phyloP scores from a whole-genome alignment of 2,888 invertebrate genomes.

The Auanema freiburgensis region DNA sequence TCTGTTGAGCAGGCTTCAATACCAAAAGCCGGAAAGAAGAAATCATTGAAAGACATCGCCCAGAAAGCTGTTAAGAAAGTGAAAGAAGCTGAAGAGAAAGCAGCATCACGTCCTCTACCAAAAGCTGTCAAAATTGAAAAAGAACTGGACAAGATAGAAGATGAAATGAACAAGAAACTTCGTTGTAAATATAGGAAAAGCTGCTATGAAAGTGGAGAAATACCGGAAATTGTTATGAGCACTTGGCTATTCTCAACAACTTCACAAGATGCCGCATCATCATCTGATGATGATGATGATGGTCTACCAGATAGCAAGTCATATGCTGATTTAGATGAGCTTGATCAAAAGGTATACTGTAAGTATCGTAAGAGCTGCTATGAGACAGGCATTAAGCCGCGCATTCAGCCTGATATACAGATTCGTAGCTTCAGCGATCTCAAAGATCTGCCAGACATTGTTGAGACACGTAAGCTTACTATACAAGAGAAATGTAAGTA shows the following conservation, averaged over 20 bases:
- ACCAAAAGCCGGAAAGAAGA: conserved; percentile 35
- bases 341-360: conserved; percentile 49
- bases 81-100: conserved; percentile 64
- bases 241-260: conserved; percentile 13
- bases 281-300: conserved; percentile 23
- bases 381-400: conserved; percentile 46
- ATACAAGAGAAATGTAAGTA: conserved; percentile 55
- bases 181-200: conserved; percentile 54
- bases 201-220: conserved; percentile 57
- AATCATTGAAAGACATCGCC: conserved; percentile 45
- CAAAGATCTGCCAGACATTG: conserved; percentile 28
- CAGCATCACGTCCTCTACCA: conserved; percentile 27
- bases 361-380: conserved; percentile 62
- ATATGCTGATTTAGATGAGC: conserved; percentile 43
- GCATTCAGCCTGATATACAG: conserved; percentile 37
- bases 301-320: conserved; percentile 11
- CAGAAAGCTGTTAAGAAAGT: conserved; percentile 38
- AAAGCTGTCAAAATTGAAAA: conserved; percentile 31
- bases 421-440: conserved; percentile 29
- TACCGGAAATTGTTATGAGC: conserved; percentile 8
- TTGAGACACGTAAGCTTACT: conserved; percentile 35
- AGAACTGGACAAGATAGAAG: conserved; percentile 38
- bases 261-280: conserved; percentile 6
- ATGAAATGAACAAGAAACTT: conserved; percentile 43
- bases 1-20: conserved; percentile 11